Evolutionary conservation across 2,113 vertebrate species (phyloP), one percentile per base, ranked within the genome.

Genomic region (Oreochromis tanganicae): DNA sequence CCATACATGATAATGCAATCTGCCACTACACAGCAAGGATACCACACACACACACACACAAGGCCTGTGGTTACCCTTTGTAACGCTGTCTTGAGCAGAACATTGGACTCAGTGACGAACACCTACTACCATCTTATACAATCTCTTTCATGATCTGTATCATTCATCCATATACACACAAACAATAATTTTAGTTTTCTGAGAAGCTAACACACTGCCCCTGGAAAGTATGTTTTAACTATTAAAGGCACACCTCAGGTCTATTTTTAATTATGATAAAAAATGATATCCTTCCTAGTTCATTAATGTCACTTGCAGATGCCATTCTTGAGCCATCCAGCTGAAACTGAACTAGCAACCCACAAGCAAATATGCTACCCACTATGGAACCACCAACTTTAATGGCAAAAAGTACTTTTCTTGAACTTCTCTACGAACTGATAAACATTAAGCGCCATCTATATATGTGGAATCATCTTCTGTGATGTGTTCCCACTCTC

Each of bases 1-100:
- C 13, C 43, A 46, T 81, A 92, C 89, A 86, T 79, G 83, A 81
- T 91, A 92, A 89, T 92, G 73, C 87, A 92, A 90, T 91, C 87
- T 85, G 85, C 82, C 21, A 57, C 41, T 16, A 46, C 48, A 13
- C 61, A 85, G 24, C 82, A 89, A 84, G 82, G 66, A 87, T 84
- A 79, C 5, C 19, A 63, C 34, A 59, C 27, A 50, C 41, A 13
- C 84, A 43, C 17, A 27, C 59, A 50, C 46, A 29, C 34, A 48
- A 1, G 17, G 71, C 71, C 56, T 54, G 84, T 55, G 61, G 80
- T 84, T 81, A 55, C 81, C 66, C 27, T 41, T 79, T 66, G 55
- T 85, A 63, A 75, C 32, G 46, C 75, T 86, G 75, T 54, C 59
- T 21, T 29, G 36, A 79, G 68, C 11, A 48, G 71, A 83, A 80